phyloP scores from a whole-genome alignment of 2,113 vertebrate genomes.

The Vulpes ferrilata region DNA sequence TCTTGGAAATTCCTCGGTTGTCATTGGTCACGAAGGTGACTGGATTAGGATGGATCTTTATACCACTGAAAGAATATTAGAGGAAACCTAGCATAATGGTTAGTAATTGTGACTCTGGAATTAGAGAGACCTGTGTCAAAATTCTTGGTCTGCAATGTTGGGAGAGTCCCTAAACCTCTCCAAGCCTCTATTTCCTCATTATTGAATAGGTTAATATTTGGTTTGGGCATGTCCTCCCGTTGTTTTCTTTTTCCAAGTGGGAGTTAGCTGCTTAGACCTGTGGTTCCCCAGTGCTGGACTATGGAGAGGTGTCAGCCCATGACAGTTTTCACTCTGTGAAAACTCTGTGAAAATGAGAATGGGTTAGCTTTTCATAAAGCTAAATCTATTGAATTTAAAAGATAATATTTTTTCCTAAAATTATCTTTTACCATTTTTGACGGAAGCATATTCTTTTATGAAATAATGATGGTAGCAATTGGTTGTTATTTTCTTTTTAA shows the following conservation, averaged over 20 bases:
- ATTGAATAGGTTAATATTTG: conserved; percentile 61
- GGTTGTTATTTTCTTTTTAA: conserved; percentile 20
- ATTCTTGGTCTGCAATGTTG: neutral
- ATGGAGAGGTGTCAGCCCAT: neutral
- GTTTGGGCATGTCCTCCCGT: neutral
- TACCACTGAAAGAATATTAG: conserved; percentile 52
- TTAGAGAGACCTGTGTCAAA: conserved; percentile 41
- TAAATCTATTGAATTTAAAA: conserved; percentile 52
- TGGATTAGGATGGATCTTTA: neutral
- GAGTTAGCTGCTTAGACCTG: neutral
- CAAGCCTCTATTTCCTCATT: conserved; percentile 42
- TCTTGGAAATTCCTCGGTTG: conserved; percentile 73
- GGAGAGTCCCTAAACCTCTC: conserved; percentile 16
- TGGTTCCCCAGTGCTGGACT: neutral
- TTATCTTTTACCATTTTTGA: conserved; percentile 48
- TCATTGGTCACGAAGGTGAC: conserved; percentile 73
- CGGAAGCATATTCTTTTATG: conserved; percentile 36
- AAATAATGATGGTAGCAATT: conserved; percentile 49
- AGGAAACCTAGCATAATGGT: conserved; percentile 53
- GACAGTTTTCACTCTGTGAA: conserved; percentile 21
- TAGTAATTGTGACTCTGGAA: conserved; percentile 37
- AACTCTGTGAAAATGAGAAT: conserved; percentile 32
- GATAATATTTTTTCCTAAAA: conserved; percentile 36
- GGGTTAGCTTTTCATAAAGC: conserved; percentile 39
- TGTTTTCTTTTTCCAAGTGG: conserved; percentile 56